Base-by-base conservation (phyloP, 53 echinoderm and acorn worm genomes). In the Echinometra lucunter region DNA sequence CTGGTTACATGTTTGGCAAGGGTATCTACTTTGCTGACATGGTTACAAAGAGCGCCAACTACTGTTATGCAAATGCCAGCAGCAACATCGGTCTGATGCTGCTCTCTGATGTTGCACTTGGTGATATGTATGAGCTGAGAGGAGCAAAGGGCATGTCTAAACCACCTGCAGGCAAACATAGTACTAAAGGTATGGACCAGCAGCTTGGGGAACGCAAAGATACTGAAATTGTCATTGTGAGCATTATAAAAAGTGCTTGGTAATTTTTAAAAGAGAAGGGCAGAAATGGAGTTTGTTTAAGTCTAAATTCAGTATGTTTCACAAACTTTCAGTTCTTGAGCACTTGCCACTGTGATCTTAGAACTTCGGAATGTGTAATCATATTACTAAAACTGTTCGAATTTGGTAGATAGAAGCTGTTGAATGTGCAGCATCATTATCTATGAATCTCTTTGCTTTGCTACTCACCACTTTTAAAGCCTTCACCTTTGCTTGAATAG, bases 1-100 rank as follows among this genome's bases (percentile, higher is more conserved):
- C 99, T 60, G 99, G 99, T n/a, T 99, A 99, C 96, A 99, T 99
- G 99, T 99, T 99, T 95, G 99, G 99, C 89, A 99, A 99, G 95
- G 99, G 99, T 32, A 95, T 99, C 15, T 99, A 99, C 96, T 99
- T 99, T 96, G 99, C 99, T 30, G 99, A 99, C 91, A 99, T 99
- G 97, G 97, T 97, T 25, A 98, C 99, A 30, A 99, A 99, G 96
- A 99, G 99, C 69, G 99, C 99, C 95, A 99, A 99, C 95, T 99
- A 99, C 93, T 99, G 99, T 92, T 96, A 95, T 92, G 92, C 99
- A 4, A 92, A 88, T 75, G 94, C 95, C 45, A 95, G 94, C 74
- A 99, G 96, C 91, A 55, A 96, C 18, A 95, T 97, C 17, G 99
- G 98, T 53, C 69, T 98, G 74, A 96, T 99, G 99, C 57, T 99